Evolutionary conservation across 35 echinoderm and acorn worm genomes (phyloP), one percentile per base, ranked within the genome.

Genomic region (Amphiura filiformis): DNA sequence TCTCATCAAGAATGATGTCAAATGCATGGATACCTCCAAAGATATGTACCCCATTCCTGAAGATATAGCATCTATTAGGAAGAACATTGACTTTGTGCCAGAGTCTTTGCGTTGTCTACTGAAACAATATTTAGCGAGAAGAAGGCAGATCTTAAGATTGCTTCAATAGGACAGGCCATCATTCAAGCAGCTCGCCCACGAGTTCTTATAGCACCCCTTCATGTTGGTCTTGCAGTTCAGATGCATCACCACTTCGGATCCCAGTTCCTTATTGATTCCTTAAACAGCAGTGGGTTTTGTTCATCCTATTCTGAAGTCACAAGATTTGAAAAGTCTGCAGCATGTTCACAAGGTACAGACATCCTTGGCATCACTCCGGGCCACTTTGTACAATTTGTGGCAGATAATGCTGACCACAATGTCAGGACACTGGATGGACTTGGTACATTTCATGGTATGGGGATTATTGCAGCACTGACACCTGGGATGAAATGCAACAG

Each of bases 401-500:
- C 84, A 31, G 93, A 94, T 61, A 94, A 91, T 82, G 84, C 90
- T 41, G 93, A 94, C 75, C 93, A 91, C 42, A 91, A 91, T 42
- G 42, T 91, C 1, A 28, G 83, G 15, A 94, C 88, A 1, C 18
- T 94, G 15, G 88, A 94, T 84, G 93, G 93, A 13, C 30, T 39
- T 78, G 76, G 76, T 33, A 84, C 93, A 47, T 94, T 94, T 47
- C 41, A 47, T 47, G 41, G 41, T 4, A 47, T 47, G 41, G 41
- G 41, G 5, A 47, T 47, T 17, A 95, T 95, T 65, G 88, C 93
- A 12, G 39, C 89, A 13, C 61, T 12, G 34, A 79, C 80, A 57
- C 26, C 90, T 78, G 36, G 61, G 15, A 26, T 30, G 28, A 18
- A 30, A 30, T 4, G 15, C 9, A 4, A 30, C 26, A 70, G 28